phyloP scores from a whole-genome alignment of 2,113 vertebrate genomes.

The Synodontis membranacea region DNA sequence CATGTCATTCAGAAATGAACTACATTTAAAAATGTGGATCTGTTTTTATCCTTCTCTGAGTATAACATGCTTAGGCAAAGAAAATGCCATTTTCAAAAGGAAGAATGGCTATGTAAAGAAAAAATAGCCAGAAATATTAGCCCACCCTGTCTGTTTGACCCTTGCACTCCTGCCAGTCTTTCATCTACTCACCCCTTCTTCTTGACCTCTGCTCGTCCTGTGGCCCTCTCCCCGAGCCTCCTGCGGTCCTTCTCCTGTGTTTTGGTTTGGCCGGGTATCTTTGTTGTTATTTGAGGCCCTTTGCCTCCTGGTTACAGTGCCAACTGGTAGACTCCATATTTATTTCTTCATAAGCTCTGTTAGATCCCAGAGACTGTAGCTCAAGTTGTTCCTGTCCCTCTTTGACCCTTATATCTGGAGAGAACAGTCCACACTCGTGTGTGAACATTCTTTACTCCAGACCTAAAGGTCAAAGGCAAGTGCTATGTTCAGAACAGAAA shows the following conservation, averaged over 20 bases:
- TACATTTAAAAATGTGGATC: not conserved
- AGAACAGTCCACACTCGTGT: not conserved
- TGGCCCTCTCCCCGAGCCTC: slow-evolving; percentile 11
- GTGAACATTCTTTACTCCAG: slow-evolving; percentile 8
- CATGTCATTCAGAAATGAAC: not conserved
- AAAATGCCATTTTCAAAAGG: not conserved
- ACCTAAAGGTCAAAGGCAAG: not conserved
- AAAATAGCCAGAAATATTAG: not conserved
- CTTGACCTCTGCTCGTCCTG: slow-evolving; percentile 31
- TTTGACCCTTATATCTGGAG: not conserved
- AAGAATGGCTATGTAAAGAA: slow-evolving; percentile 5
- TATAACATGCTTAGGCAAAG: not conserved
- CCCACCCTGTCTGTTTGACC: slow-evolving; percentile 4
- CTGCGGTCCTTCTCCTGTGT: slow-evolving; percentile 25
- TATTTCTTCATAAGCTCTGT: not conserved
- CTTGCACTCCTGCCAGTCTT: not conserved
- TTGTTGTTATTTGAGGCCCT: slow-evolving; percentile 33
- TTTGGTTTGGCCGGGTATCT: slow-evolving; percentile 14
- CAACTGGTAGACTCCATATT: not conserved
- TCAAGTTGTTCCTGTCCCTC: not conserved
- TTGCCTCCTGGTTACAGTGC: not conserved
- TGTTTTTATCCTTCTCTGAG: not conserved
- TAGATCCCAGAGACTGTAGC: not conserved
- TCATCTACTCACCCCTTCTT: slow-evolving; percentile 19
- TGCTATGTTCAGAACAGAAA: not conserved